These are phyloP conservation scores for Sisor rabdophorus DNA, from an alignment of 2,113 vertebrate species.

Conservation along the genomic window DNA sequence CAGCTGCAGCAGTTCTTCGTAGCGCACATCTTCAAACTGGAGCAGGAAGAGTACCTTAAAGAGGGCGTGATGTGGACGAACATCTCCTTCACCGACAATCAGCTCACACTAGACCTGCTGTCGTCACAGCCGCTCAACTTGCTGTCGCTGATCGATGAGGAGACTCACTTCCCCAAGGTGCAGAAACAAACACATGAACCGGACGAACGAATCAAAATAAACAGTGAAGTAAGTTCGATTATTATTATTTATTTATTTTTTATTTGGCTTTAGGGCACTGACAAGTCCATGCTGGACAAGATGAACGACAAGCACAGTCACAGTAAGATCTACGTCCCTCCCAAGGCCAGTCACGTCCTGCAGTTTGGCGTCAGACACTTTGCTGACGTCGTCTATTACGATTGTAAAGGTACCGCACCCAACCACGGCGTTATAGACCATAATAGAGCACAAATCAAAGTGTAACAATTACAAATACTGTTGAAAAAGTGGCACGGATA, in stretches of 20 bases:
- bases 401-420: constrained; percentile 72
- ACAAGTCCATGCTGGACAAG: constrained; percentile 83
- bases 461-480: no score
- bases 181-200: neutral
- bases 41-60: constrained; percentile 84
- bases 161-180: constrained; percentile 92
- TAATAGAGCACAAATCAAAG: no score
- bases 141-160: constrained; percentile 90
- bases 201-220: neutral
- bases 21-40: constrained; percentile 82
- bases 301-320: constrained; percentile 74
- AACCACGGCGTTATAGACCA: no score
- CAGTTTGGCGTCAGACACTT: constrained; percentile 87
- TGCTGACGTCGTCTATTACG: constrained; percentile 82
- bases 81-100: constrained; percentile 82
- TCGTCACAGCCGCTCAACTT: constrained; percentile 80
- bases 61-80: constrained; percentile 79
- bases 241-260: no score
- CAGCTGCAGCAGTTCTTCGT: constrained; percentile 96
- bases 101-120: constrained; percentile 77
- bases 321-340: constrained; percentile 72
- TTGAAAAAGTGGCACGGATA: no score
- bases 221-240: neutral
- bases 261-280: constrained; percentile 77
- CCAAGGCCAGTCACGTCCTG: constrained; percentile 73